Base-by-base conservation (phyloP, 2,888 invertebrate genomes). In the Sthenelais limicola region DNA sequence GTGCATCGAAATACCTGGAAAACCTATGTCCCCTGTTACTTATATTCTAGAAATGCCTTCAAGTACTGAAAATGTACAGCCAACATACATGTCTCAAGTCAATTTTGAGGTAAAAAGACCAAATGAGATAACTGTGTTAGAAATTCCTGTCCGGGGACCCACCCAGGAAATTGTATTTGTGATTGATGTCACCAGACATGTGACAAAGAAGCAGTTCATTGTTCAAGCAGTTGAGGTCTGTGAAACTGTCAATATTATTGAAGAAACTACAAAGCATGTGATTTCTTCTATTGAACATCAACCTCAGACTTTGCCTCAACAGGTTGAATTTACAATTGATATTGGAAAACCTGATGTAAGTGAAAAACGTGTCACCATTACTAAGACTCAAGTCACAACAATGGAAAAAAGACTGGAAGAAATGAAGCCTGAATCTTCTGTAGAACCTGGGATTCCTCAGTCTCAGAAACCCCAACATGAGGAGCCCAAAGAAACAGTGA, bases 61-160 rank as follows among this genome's bases (percentile, higher is more conserved):
- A 21, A 43, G 43, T 43, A 43, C 43, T 18, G 12, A 62, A 62
- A 24, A n/a, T 32, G 56, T 56, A 30, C 28, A 56, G 56, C 38
- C 62, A 24, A 21, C 15, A 4, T 62, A 35, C 24, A 62, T 15
- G 26, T 21, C 62, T 9, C 62, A 62, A 24, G 38, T 62, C 2
- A 43, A 62, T 38, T 62, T 62, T 38, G 21, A 62, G 26, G 24
- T 62, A 12, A 62, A 43, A 35, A 24, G 43, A 5, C 62, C 62
- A 62, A 18, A 35, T 35, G 62, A 62, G 26, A 43, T 62, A 1
- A 38, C 38, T 21, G 24, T 62, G 26, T 18, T 62, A 21, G 62
- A 62, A 24, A 18, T 62, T 24, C 62, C 62, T 35, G 43, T 62
- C 15, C 18, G 26, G 3, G 24, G 24, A 12, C 18, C 18, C 9